Evolutionary conservation across 1,140 invertebrate species (phyloP), one percentile per base, ranked within the genome.

Genomic region (Cotesia typhae): DNA sequence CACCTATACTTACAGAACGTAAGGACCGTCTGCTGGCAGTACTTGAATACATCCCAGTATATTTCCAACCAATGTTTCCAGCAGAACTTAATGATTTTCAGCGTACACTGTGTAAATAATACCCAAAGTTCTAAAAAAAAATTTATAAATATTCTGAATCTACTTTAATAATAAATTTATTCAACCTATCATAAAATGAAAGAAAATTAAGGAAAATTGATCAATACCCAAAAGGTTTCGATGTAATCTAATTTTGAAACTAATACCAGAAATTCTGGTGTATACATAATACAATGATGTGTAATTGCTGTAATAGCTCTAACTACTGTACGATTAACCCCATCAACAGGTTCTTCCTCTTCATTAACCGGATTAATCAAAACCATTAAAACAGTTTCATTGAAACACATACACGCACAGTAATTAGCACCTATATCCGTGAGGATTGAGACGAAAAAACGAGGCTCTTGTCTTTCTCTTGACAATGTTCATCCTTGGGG

Each of bases 391-490:
- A 97, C 91, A 38, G 96, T 95, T 88, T 99, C 97, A 88, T 97
- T 94, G 88, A 99, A 99, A 81, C 95, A 96, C 73, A 99, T 90
- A 84, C 96, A 98, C 57, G 96, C 96, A 88, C 95, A 98, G 87
- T 98, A 99, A 87, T 97, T 96, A 60, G 95, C 97, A 87, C 98
- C 95, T 78, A 98, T 95, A 86, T 99, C 96, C 70, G 98, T 99
- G 77, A 99, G 89, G 71, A 99, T 97, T 17, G 96, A 97, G 61
- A 98, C 94, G 88, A 98, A 99, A 89, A 97, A 99, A 78, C 94
- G 91, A 14, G 98, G 97, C 83, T 98, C 95, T 86, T 95, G 93
- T 75, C 94, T 90, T 86, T 95, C 94, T 70, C 92, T 94, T 17
- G 96, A 96, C 69, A 99, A 89, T 70, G 90, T 90, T 97, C 97